These are phyloP conservation scores for Terrapene triunguis DNA, from an alignment of 2,113 vertebrate species.

Conservation along the genomic window DNA sequence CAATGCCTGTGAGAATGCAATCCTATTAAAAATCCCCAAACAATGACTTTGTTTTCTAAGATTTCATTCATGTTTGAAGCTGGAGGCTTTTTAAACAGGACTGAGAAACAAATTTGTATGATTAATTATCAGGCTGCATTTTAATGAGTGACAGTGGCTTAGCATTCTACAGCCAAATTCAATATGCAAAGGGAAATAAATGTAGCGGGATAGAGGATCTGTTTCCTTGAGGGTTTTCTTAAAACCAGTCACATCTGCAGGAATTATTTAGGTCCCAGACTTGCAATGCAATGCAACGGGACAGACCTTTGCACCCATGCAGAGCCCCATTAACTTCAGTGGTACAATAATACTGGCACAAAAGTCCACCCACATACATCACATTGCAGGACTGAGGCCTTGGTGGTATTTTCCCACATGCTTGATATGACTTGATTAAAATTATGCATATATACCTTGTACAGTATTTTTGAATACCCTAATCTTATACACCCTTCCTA, in stretches of 20 bases:
- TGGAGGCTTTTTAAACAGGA: background rate
- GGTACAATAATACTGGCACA: background rate
- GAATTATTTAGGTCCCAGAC: background rate
- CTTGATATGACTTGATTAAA: background rate
- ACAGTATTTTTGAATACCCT: background rate
- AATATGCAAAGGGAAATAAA: background rate
- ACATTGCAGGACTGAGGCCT: background rate
- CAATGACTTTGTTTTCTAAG: background rate
- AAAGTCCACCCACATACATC: background rate
- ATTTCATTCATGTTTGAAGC: background rate
- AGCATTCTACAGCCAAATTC: background rate
- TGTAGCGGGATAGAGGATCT: background rate
- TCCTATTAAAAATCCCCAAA: background rate
- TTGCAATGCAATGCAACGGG: background rate
- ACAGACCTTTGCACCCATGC: background rate
- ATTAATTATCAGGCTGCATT: background rate
- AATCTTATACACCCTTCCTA: background rate
- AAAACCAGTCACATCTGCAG: accelerated
- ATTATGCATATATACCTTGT: background rate
- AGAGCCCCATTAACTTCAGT: background rate
- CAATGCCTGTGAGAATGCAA: background rate
- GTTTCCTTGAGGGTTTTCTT: background rate
- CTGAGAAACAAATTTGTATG: conserved; percentile 11
- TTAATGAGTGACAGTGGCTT: background rate
- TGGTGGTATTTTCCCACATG: background rate